Evolutionary conservation across 2,113 vertebrate genomes (phyloP).

Genomic region (Alouatta palliata): DNA sequence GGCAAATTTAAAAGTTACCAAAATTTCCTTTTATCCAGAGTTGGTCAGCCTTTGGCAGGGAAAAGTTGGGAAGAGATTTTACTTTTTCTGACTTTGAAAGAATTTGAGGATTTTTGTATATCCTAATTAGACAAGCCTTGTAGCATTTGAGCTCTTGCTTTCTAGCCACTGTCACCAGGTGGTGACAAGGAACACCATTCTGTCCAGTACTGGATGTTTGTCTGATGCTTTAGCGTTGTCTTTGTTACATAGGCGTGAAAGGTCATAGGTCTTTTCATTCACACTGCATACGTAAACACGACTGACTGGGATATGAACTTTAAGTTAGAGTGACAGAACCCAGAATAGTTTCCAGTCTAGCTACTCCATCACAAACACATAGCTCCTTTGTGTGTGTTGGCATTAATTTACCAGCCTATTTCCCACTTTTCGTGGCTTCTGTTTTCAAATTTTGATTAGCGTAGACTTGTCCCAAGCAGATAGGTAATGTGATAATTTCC

Average conservation of each 20-base stretch:
- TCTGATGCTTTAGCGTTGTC: not conserved
- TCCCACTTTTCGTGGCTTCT: not conserved
- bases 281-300: not conserved
- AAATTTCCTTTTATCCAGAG: not conserved
- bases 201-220: fast-evolving
- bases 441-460: not conserved
- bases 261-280: not conserved
- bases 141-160: not conserved
- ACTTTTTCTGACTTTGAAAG: not conserved
- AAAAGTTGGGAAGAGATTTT: not conserved
- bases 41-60: not conserved
- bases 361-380: fast-evolving
- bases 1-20: not conserved
- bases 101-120: not conserved
- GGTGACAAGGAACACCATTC: fast-evolving
- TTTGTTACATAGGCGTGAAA: no score
- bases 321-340: not conserved
- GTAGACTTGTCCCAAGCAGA: not conserved
- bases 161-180: not conserved
- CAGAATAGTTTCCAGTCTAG: not conserved
- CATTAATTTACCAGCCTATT: not conserved
- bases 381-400: not conserved
- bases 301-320: not conserved
- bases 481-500: not conserved
- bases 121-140: not conserved